Base-by-base conservation (phyloP, 2,797 vertebrate genomes). In the Valencia hispanica region DNA sequence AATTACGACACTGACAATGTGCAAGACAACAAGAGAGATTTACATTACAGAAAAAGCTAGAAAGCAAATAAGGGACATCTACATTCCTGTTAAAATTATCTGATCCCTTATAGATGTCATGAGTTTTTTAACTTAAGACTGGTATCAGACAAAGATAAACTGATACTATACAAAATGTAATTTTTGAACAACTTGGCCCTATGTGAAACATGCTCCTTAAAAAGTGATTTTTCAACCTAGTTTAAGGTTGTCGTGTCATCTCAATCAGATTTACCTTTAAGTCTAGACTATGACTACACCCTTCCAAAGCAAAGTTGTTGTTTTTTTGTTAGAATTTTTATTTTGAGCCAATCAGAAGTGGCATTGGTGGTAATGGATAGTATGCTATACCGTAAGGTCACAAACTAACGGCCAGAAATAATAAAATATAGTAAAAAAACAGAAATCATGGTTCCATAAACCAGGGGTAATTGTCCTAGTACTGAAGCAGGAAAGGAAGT, bases 21-120 rank as follows among this genome's bases (percentile, higher is more conserved):
- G 68, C 59, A 36, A 45, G n/a, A 74, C 17, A 72, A 79, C 48
- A 74, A 66, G 74, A 69, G 1, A 50, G 22, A 81, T 50, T 27
- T 15, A 39, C 48, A 70, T n/a, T 1, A 70, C 68, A 48, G 70
- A 72, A 51, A 32, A 41, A 47, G 73, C 68, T 32, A 15, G 70
- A 7, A 63, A 69, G 61, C 69, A 57, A 66, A 74, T 73, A 27
- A 70, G 50, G 79, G 27, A 75, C 72, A 79, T 84, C 43, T 78
- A 45, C 25, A 53, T 0, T 18, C 34, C 11, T 27, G 12, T 65
- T 4, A 39, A 22, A 63, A n/a, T 11, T 14, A n/a, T 25, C 22
- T n/a, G 36, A 43, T 1, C 36, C 22, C 39, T 43, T 41, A 36
- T 2, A 39, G 20, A 63, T 36, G 22, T 63, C 7, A 9, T 34